Evolutionary conservation across 2,113 vertebrate species (phyloP).

Genomic region (Felis chaus): DNA sequence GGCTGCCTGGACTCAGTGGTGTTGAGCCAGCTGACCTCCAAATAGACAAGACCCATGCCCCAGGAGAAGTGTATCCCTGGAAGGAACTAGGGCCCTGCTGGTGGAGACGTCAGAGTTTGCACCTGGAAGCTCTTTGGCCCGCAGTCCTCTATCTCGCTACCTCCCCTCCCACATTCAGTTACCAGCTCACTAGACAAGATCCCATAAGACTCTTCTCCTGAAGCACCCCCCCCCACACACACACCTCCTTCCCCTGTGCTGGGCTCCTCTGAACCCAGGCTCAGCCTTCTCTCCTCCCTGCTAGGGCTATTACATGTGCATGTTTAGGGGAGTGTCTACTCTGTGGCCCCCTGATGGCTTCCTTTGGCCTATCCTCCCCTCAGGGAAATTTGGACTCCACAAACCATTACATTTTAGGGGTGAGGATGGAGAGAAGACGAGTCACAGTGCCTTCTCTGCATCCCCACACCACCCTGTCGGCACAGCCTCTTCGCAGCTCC

Average conservation of each 20-base stretch:
- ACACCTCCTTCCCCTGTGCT: accelerated
- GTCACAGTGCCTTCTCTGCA: not conserved
- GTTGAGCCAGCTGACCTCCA: not conserved
- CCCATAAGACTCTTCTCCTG: not conserved
- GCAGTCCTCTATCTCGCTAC: accelerated
- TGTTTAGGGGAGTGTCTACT: too few relatives aligned
- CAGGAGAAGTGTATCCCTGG: not conserved
- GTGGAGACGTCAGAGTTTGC: not conserved
- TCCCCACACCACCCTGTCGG: not conserved
- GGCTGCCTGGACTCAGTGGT: not conserved
- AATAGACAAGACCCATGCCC: not conserved
- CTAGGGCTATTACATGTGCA: not conserved
- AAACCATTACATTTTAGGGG: not conserved
- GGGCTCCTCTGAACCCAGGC: not conserved
- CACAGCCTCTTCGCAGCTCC: not conserved
- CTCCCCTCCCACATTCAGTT: not conserved
- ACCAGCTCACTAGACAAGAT: not conserved
- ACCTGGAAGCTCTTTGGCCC: not conserved
- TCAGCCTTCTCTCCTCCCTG: not conserved
- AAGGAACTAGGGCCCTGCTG: not conserved
- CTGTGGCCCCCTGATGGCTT: too few relatives aligned
- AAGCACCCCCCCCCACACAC: not conserved
- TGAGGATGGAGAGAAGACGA: too few relatives aligned
- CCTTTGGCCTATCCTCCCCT: not conserved
- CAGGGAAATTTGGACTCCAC: not conserved